Base-by-base conservation (phyloP, 2,113 vertebrate genomes). In the Anhinga rufa region DNA sequence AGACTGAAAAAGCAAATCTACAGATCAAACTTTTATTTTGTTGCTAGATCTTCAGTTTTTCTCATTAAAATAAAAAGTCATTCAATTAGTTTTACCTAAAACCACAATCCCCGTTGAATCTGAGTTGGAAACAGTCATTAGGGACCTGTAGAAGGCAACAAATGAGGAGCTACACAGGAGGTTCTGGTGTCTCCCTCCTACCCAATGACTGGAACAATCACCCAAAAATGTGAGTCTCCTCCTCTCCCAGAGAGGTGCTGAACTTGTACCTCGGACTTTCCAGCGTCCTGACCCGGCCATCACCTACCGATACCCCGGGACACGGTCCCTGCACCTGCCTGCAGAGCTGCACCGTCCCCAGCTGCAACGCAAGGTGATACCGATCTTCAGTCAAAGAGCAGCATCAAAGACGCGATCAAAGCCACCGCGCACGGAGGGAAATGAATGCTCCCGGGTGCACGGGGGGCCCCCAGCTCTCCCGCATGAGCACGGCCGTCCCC, bases 241-340 rank as follows among this genome's bases (percentile, higher is more conserved):
- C 24, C 24, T 64, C 51, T 44, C 25, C 66, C 40, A 20, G 60
- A n/a, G 34, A 36, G 26, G 17, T 18, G 29, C 9, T 22, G 46
- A 20, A 70, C 40, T 38, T 6, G 18, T 17, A n/a, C 19, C 34
- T 58, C 58, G 17, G 60, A 7, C 7, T 8, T 21, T 48, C 28
- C 20, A 2, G 18, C 4, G 16, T 14, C 38, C 68, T 46, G 46
- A 38, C 68, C 44, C 26, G 3, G 2, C 28, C 51, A 34, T 14
- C 10, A 2, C 44, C 24, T 12, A 4, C 44, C 2, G 8, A 38
- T 9, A 64, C 24, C 16, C 13, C 1, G 1, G 12, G 32, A 34
- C 54, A 52, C 40, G 10, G 57, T 18, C 34, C 57, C 48, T 16
- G 40, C 8, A 3, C 42, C 42, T 4, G 1, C 5, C 28, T 11